phyloP scores from a whole-genome alignment of 2,797 vertebrate genomes.

The Pangasius mekongensis region DNA sequence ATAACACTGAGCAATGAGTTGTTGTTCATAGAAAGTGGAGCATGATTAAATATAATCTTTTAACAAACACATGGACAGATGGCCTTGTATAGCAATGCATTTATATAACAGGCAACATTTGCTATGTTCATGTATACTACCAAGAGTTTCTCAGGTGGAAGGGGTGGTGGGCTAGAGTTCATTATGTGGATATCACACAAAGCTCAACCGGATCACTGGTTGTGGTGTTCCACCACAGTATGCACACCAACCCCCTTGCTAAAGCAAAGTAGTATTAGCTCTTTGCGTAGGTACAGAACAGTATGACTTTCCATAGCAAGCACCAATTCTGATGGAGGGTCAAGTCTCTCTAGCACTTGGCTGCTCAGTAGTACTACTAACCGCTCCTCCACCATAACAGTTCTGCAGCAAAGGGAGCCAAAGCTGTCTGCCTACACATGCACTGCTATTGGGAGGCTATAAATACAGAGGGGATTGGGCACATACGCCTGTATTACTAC shows the following conservation, averaged over 20 bases:
- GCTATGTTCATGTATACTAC: neutral
- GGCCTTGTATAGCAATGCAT: slow-evolving; percentile 5
- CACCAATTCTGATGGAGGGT: slow-evolving; percentile 36
- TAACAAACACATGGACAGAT: slow-evolving; percentile 48
- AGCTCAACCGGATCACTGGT: neutral
- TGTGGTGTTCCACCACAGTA: slow-evolving; percentile 25
- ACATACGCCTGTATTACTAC: slow-evolving; percentile 16
- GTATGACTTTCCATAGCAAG: slow-evolving; percentile 22
- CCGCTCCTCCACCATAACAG: slow-evolving; percentile 20
- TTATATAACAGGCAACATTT: slow-evolving; percentile 12
- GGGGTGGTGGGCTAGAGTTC: neutral
- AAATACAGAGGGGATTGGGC: slow-evolving; percentile 36
- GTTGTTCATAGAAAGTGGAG: neutral
- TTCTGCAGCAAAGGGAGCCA: slow-evolving; percentile 31
- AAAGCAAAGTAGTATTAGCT: slow-evolving; percentile 35
- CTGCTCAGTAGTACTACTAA: slow-evolving; percentile 41
- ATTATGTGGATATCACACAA: neutral
- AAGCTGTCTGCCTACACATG: slow-evolving; percentile 17
- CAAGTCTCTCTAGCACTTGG: slow-evolving; percentile 40
- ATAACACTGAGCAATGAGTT: neutral
- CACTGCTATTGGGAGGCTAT: slow-evolving; percentile 27
- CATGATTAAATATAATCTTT: slow-evolving; percentile 33
- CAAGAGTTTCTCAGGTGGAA: neutral
- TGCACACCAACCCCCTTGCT: slow-evolving; percentile 37
- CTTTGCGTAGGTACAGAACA: slow-evolving; percentile 39